phyloP scores from a whole-genome alignment of 2,888 invertebrate genomes.

The Deladenus siricidicola region DNA sequence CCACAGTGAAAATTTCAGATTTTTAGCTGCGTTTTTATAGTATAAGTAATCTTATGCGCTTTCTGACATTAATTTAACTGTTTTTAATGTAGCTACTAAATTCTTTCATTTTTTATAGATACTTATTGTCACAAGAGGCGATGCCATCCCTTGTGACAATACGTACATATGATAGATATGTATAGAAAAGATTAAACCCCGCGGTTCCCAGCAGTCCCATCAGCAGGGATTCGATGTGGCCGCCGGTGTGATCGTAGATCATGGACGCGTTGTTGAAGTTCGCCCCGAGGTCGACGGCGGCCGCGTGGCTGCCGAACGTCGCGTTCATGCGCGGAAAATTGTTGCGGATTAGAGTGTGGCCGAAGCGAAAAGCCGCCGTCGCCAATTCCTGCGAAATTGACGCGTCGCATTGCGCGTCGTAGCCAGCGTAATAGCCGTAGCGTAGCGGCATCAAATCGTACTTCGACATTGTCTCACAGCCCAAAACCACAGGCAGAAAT shows the following conservation, averaged over 20 bases:
- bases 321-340: conserved; percentile 63
- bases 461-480: conserved; percentile 65
- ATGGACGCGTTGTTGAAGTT: conserved; percentile 45
- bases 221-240: conserved; percentile 52
- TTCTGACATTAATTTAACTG: no score
- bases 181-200: conserved; percentile 19
- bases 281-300: conserved; percentile 23
- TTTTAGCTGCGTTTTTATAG: no score
- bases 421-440: conserved; percentile 55
- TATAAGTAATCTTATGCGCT: no score
- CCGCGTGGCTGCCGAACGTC: conserved; percentile 20
- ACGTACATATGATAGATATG: no score
- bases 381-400: conserved; percentile 55
- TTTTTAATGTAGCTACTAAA: no score
- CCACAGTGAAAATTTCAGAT: no score
- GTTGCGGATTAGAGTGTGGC: conserved; percentile 61
- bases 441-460: conserved; percentile 76
- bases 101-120: no score
- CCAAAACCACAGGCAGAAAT: conserved; percentile 72
- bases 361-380: conserved; percentile 62
- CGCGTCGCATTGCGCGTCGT: conserved; percentile 67
- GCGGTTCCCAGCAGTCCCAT: conserved; percentile 51
- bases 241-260: conserved; percentile 42
- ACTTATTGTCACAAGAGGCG: no score
- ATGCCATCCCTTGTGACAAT: no score